Evolutionary conservation across 2,888 invertebrate genomes (phyloP), one percentile per base, ranked within the genome.

Genomic region (Crossocerus cetratus): DNA sequence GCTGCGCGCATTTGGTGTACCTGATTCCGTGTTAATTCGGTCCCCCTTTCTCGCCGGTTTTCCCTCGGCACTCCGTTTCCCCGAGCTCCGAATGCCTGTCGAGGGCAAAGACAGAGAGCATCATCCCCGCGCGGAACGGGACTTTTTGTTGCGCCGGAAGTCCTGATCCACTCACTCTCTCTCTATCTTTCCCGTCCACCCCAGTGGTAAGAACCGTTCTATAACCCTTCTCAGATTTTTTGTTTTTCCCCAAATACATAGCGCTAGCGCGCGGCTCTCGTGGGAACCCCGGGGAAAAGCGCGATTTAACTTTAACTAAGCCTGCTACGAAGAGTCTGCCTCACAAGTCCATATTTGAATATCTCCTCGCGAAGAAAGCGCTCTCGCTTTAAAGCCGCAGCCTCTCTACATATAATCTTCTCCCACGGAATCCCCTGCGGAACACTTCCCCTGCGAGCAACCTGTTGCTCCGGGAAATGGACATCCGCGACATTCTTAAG

Each of bases 241-340:
- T 87, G 83, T 84, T 86, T 86, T 86, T 84, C 81, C 69, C 65
- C 69, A 80, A 85, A 86, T 86, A 82, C 78, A 57, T 76, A 78
- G 81, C 83, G 81, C 80, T 85, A 81, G 82, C 84, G 85, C 88
- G 88, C 87, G 88, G 88, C 83, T 66, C 62, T 49, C 88, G 88
- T 88, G 88, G 88, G 88, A 88, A 88, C 83, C 65, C 63, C 56
- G 59, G 53, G 85, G 84, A 83, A 83, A 86, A 72, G 77, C 76
- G 76, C 79, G 78, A 32, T 32, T 32, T 32, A 32, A 32, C 32
- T 32, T 32, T 32, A 32, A 49, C 69, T 14, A 60, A 44, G 53
- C 22, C 58, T 69, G 54, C 54, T 43, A 60, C 68, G 65, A 22
- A 55, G 45, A 14, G 44, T 44, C 54, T 45, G 32, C 11, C 14